Percentiles rank a stretch among this genome's conserved stretches.
These are phyloP conservation scores for Leptinotarsa tumamoca DNA, from an alignment of 2,888 invertebrate species.

Conservation along the genomic window DNA sequence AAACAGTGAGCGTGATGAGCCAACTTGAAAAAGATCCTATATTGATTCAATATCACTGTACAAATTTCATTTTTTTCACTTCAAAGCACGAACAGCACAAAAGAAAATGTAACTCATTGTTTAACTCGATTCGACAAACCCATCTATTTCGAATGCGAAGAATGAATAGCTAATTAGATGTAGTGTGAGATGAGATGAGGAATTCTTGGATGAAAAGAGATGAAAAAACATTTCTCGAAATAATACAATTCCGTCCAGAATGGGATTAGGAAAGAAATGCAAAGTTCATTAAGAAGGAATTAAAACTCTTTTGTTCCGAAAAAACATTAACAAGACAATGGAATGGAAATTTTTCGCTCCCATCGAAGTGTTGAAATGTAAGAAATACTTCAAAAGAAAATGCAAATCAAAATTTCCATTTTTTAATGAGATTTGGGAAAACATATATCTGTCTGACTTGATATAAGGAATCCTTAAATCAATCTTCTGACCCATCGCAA, in stretches of 20 bases:
- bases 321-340: conserved; percentile 56
- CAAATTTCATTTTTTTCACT: too few relatives aligned
- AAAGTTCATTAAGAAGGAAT: conserved; percentile 48
- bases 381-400: conserved; percentile 24
- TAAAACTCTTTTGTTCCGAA: conserved; percentile 50
- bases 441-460: conserved; percentile 7
- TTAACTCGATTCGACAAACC: background rate
- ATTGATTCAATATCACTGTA: too few relatives aligned
- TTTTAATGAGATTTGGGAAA: conserved; percentile 2
- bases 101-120: too few relatives aligned
- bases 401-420: conserved; percentile 26
- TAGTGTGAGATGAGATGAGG: conserved; percentile 23
- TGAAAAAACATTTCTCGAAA: conserved; percentile 14
- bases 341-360: conserved; percentile 53
- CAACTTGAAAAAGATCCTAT: too few relatives aligned
- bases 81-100: too few relatives aligned
- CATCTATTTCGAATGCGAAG: background rate
- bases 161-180: conserved; percentile 29
- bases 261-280: conserved; percentile 35
- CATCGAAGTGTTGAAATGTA: conserved; percentile 41
- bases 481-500: too few relatives aligned
- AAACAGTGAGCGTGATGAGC: too few relatives aligned
- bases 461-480: background rate
- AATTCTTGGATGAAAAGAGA: conserved; percentile 24
- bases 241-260: conserved; percentile 21